Conservation (phyloP, 2,113 vertebrate genomes). For the Sapayoa aenigma region DNA sequence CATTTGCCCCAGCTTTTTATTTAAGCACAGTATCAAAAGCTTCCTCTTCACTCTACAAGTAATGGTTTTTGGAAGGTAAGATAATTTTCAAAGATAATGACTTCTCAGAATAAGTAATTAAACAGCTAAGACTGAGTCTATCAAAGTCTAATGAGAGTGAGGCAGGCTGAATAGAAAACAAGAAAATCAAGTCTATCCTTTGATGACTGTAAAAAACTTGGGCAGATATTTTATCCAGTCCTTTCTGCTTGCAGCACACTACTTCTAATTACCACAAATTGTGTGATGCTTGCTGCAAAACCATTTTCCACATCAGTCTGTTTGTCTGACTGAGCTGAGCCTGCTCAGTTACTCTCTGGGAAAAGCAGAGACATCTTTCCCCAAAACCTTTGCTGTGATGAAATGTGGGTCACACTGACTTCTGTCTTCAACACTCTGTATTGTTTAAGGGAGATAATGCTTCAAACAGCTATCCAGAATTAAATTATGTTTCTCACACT, state of each 20-base stretch:
- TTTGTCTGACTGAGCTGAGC: background rate
- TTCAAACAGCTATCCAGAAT: background rate
- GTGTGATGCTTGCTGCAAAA: background rate
- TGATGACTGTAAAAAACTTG: background rate
- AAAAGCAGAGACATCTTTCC: background rate
- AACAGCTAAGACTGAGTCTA: background rate
- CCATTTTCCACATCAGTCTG: background rate
- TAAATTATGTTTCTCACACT: background rate
- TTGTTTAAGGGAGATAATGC: background rate
- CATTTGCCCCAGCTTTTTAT: background rate
- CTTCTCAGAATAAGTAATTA: background rate
- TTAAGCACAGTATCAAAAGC: background rate
- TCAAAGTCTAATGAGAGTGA: background rate
- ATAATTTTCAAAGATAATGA: background rate
- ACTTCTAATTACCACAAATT: background rate
- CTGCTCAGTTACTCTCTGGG: background rate
- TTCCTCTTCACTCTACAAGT: background rate
- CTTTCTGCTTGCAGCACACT: background rate
- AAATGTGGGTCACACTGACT: background rate
- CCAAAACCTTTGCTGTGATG: background rate
- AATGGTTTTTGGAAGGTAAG: background rate
- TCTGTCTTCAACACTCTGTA: accelerated
- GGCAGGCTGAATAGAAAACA: background rate
- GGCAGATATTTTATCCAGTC: background rate
- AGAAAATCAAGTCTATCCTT: background rate